Evolutionary conservation across 1,140 invertebrate genomes (phyloP).

Genomic region (Gryllus bimaculatus): DNA sequence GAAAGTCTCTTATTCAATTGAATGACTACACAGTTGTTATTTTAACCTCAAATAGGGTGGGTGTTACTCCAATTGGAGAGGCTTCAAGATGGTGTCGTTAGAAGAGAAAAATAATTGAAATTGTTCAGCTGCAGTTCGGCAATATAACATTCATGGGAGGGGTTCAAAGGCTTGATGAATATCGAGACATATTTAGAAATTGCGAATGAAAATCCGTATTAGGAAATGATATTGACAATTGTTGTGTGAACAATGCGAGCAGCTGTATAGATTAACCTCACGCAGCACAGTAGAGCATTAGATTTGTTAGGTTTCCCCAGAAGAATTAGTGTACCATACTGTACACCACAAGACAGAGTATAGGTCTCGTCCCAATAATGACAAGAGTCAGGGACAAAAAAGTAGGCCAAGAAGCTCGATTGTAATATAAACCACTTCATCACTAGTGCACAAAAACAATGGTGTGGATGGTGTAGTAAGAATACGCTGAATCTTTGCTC

Average conservation of each 20-base stretch:
- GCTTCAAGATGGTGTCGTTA: background rate
- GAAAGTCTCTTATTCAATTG: background rate
- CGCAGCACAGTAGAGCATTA: background rate
- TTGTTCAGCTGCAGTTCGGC: background rate
- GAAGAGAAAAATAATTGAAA: conserved; percentile 6
- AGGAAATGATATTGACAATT: background rate
- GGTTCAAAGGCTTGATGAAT: background rate
- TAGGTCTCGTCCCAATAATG: background rate
- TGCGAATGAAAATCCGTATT: background rate
- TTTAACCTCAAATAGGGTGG: background rate
- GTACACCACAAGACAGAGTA: background rate
- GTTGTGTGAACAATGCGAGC: background rate
- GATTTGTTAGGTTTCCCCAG: background rate
- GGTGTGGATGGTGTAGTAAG: background rate
- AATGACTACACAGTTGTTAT: background rate
- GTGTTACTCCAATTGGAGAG: background rate
- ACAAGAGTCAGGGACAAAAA: background rate
- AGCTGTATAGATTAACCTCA: background rate
- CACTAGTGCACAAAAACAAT: background rate
- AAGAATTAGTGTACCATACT: background rate
- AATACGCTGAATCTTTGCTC: background rate
- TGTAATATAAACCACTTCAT: background rate
- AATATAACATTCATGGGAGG: background rate
- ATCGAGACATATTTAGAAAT: background rate
- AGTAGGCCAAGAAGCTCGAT: background rate